A percentile compares a stretch with the other conserved stretches of the same genome.
These are phyloP conservation scores for Tubulanus polymorphus DNA, from an alignment of 2,888 invertebrate species.

Conservation along the genomic window DNA sequence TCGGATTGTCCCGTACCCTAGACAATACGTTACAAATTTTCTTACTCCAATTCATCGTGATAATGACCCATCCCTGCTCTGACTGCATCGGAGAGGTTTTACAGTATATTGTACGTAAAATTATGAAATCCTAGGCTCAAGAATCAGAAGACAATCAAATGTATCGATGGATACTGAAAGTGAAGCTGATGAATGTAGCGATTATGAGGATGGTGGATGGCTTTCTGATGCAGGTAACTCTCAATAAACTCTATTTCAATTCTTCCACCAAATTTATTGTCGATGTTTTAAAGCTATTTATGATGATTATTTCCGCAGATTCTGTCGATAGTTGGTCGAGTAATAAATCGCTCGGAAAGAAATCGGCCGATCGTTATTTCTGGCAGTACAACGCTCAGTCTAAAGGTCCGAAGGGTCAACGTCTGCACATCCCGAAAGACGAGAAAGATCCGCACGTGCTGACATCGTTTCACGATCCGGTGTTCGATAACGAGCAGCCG, in stretches of 20 bases:
- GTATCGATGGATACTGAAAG: conserved; percentile 22
- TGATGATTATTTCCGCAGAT: not conserved
- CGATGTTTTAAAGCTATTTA: not conserved
- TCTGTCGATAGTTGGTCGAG: too few relatives aligned
- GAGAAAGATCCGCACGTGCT: conserved; percentile 88
- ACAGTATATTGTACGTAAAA: not conserved
- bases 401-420: conserved; percentile 93
- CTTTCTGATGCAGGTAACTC: conserved; percentile 31
- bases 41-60: too few relatives aligned
- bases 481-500: conserved; percentile 75
- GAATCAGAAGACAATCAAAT: conserved; percentile 23
- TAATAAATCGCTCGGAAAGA: too few relatives aligned
- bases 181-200: conserved; percentile 21
- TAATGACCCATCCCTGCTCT: too few relatives aligned
- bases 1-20: too few relatives aligned
- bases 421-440: conserved; percentile 58
- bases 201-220: conserved; percentile 24
- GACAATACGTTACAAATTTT: too few relatives aligned
- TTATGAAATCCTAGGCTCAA: conserved; percentile 17
- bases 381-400: conserved; percentile 99
- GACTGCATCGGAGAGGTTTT: too few relatives aligned
- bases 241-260: too few relatives aligned
- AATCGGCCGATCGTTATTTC: conserved; percentile 73
- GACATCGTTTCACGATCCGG: conserved; percentile 88
- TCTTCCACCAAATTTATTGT: not conserved